Evolutionary conservation across 1,140 invertebrate species (phyloP).

Genomic region (Phocides pigmalion): DNA sequence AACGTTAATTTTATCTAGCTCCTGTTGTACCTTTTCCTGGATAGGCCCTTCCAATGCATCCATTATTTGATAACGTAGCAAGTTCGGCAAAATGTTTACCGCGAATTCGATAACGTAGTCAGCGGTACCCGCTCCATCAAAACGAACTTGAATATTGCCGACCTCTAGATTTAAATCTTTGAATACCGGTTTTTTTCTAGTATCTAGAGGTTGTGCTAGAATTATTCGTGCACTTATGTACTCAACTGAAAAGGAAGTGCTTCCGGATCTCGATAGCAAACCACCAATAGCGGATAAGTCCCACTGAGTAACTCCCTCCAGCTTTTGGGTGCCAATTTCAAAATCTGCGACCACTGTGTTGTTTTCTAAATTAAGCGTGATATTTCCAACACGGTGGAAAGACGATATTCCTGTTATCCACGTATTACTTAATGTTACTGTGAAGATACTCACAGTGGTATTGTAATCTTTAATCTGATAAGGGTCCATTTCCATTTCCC

Average conservation of each 20-base stretch:
- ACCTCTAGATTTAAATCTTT: conserved; percentile 90
- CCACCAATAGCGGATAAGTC: conserved; percentile 88
- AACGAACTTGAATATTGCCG: conserved; percentile 91
- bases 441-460: conserved; percentile 87
- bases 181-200: conserved; percentile 87
- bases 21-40: conserved; percentile 87
- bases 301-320: conserved; percentile 91
- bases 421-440: conserved; percentile 87
- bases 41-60: conserved; percentile 91
- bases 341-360: conserved; percentile 87
- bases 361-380: conserved; percentile 89
- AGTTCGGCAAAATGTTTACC: conserved; percentile 91
- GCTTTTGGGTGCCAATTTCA: conserved; percentile 90
- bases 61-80: conserved; percentile 93
- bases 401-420: conserved; percentile 91
- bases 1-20: conserved; percentile 89
- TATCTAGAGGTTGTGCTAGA: conserved; percentile 90
- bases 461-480: conserved; percentile 89
- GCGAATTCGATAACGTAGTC: conserved; percentile 92
- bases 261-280: conserved; percentile 88
- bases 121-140: conserved; percentile 90
- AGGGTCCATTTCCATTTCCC: conserved; percentile 89
- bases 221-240: conserved; percentile 87
- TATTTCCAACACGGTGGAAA: conserved; percentile 92
- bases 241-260: conserved; percentile 89